These are phyloP conservation scores for Cynocephalus volans DNA, from an alignment of 2,113 vertebrate genomes.

Conservation along the genomic window DNA sequence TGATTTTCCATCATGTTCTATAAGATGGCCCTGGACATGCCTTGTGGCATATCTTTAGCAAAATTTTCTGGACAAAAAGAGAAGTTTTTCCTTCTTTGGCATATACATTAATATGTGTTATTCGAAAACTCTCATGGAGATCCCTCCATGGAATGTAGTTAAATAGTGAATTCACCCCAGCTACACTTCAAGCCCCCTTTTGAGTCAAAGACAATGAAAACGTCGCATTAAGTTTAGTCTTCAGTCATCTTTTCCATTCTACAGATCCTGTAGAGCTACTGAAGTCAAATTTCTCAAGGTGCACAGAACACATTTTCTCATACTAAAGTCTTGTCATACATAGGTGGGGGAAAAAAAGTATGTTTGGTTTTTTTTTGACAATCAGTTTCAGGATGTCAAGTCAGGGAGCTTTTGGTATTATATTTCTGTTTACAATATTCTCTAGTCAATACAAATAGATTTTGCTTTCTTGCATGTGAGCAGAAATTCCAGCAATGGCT, in stretches of 20 bases:
- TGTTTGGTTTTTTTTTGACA: not conserved
- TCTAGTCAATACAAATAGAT: not conserved
- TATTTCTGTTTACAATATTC: not conserved
- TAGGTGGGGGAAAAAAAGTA: not conserved
- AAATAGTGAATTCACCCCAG: not conserved
- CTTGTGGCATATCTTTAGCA: not conserved
- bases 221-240: not conserved
- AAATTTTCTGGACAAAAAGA: not conserved
- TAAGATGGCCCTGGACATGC: not conserved
- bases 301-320: not conserved
- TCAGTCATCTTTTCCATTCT: not conserved
- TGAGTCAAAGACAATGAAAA: not conserved
- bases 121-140: not conserved
- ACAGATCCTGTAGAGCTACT: not conserved
- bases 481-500: not conserved
- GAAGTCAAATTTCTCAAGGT: not conserved
- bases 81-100: accelerated
- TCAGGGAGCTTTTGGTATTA: not conserved
- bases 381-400: not conserved
- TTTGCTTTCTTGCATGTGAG: not conserved
- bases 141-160: not conserved
- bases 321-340: not conserved
- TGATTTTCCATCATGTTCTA: not conserved
- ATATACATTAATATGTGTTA: not conserved
- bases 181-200: not conserved